Conservation (phyloP, 2,113 vertebrate genomes). For the Pachyramphus minor region DNA sequence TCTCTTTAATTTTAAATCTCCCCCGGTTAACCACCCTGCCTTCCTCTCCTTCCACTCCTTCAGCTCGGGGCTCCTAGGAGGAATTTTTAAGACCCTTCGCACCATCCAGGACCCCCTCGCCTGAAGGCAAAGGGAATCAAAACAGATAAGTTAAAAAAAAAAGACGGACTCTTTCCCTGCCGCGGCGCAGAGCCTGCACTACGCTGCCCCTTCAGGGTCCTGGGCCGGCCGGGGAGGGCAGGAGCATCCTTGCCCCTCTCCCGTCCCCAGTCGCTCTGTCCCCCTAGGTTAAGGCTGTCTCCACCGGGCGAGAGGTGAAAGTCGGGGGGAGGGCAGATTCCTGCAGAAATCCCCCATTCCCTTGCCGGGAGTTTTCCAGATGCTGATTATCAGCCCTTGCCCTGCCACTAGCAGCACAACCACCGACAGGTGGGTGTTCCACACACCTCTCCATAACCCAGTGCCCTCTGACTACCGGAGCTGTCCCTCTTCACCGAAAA, state of each 20-base stretch:
- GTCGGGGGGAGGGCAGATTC: background rate
- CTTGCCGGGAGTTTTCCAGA: background rate
- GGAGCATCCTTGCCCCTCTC: background rate
- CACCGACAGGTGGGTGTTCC: background rate
- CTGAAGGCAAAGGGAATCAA: background rate
- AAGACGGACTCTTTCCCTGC: background rate
- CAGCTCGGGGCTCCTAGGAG: background rate
- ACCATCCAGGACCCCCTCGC: background rate
- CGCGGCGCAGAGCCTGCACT: background rate
- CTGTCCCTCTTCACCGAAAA: background rate
- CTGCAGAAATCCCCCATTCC: background rate
- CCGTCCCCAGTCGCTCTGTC: background rate
- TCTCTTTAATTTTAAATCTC: background rate
- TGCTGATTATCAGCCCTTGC: background rate
- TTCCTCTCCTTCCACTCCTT: background rate
- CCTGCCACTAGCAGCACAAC: background rate
- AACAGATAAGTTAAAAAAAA: background rate
- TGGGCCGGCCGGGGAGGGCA: too few species aligned
- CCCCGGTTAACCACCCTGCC: background rate
- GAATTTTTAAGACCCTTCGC: background rate
- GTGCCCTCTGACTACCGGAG: background rate
- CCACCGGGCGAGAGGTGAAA: background rate
- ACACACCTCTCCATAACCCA: background rate
- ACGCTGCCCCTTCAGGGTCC: background rate
- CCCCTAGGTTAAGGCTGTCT: background rate